phyloP scores from a whole-genome alignment of 2,888 invertebrate genomes.

The Mechanitis messenoides region DNA sequence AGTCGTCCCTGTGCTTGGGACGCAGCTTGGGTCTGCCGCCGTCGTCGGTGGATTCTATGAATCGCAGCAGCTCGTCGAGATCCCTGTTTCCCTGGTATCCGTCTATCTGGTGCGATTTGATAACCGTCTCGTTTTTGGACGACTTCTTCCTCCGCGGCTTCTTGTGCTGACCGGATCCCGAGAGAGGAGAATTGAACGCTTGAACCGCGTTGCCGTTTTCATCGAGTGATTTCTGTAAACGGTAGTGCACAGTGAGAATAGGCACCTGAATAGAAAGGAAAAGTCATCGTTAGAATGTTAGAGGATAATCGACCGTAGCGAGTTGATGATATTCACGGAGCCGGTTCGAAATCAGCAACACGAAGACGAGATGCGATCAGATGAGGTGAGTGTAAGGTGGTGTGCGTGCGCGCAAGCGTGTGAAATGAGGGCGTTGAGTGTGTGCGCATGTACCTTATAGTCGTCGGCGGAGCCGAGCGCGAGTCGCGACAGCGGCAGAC shows the following conservation, averaged over 20 bases:
- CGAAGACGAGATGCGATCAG: background rate
- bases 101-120: slow-evolving; percentile 79
- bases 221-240: slow-evolving; percentile 81
- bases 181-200: slow-evolving; percentile 67
- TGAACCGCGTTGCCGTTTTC: slow-evolving; percentile 88
- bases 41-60: slow-evolving; percentile 81
- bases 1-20: slow-evolving; percentile 62
- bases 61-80: slow-evolving; percentile 85
- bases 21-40: slow-evolving; percentile 54
- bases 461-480: slow-evolving; percentile 60
- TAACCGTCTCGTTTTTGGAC: slow-evolving; percentile 76
- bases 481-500: slow-evolving; percentile 57
- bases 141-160: slow-evolving; percentile 78
- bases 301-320: slow-evolving; percentile 23
- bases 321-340: background rate
- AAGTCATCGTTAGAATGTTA: slow-evolving; percentile 36
- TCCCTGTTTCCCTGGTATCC: slow-evolving; percentile 88
- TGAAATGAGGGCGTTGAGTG: slow-evolving; percentile 4
- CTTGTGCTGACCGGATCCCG: slow-evolving; percentile 72
- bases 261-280: slow-evolving; percentile 40
- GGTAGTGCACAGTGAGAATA: slow-evolving; percentile 39
- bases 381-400: slow-evolving; percentile 3
- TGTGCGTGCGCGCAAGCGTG: slow-evolving; percentile 3
- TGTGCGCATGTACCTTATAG: slow-evolving; percentile 48
- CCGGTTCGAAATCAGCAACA: background rate